These are phyloP conservation scores for Caenorhabditis sp. DNA, from an alignment of 2,888 invertebrate species.

Conservation along the genomic window DNA sequence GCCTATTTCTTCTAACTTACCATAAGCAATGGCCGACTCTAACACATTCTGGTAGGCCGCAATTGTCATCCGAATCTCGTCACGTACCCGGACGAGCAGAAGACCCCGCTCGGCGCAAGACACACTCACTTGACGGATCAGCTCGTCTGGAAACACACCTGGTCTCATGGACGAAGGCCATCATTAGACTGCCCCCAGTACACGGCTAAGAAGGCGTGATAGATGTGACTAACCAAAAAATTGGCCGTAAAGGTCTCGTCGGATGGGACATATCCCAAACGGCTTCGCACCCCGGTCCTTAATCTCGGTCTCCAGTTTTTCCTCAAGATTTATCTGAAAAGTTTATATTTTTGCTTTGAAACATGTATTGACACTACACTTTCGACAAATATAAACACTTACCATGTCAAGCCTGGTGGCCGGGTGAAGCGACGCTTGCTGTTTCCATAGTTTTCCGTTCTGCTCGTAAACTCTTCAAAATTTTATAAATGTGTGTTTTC, in stretches of 20 bases:
- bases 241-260: constrained; percentile 73
- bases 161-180: constrained; percentile 1
- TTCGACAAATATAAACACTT: constrained; percentile 77
- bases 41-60: constrained; percentile 96
- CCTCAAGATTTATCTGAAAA: constrained; percentile 87
- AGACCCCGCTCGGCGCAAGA: constrained; percentile 96
- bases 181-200: too few species aligned
- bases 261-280: constrained; percentile 75
- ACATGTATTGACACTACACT: too few species aligned
- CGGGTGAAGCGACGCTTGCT: constrained; percentile 92
- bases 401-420: constrained; percentile 93
- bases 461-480: constrained; percentile 79
- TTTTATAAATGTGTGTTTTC: not conserved
- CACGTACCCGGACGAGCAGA: constrained; percentile 91
- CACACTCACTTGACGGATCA: constrained; percentile 93
- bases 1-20: constrained; percentile 2
- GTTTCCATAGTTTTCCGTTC: constrained; percentile 81
- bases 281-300: constrained; percentile 89
- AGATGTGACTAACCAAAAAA: constrained; percentile 67
- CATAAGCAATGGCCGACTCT: constrained; percentile 95
- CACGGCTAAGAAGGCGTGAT: not conserved
- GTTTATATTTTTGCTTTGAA: not conserved
- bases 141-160: constrained; percentile 83
- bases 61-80: constrained; percentile 96
- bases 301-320: constrained; percentile 91